phyloP scores from a whole-genome alignment of 2,888 invertebrate species.

The Pycnomerus fuliginosus region DNA sequence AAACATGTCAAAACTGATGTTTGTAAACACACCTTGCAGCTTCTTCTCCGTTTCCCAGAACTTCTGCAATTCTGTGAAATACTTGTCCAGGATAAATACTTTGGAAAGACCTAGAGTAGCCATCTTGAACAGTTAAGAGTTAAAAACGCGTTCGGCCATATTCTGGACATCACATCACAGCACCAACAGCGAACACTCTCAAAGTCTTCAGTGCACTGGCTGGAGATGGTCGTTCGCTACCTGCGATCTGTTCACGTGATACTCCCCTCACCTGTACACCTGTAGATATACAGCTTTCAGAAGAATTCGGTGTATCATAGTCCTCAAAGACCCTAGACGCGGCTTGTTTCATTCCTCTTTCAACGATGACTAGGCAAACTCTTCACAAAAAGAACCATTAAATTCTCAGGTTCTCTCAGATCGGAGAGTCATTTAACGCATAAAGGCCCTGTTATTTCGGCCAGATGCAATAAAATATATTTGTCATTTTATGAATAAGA shows the following conservation, averaged over 20 bases:
- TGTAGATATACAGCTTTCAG: slow-evolving; percentile 26
- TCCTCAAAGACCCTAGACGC: slow-evolving; percentile 6
- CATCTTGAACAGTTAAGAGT: slow-evolving; percentile 60
- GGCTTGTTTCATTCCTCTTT: too few relatives aligned
- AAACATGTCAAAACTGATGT: neutral
- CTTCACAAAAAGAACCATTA: too few relatives aligned
- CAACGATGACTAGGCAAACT: too few relatives aligned
- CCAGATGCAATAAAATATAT: too few relatives aligned
- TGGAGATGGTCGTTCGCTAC: slow-evolving; percentile 35
- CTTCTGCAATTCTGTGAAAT: slow-evolving; percentile 94
- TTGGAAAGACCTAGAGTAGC: slow-evolving; percentile 95
- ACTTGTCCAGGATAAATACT: slow-evolving; percentile 97
- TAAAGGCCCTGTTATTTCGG: too few relatives aligned
- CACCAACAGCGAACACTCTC: slow-evolving; percentile 29
- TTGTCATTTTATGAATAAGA: too few relatives aligned
- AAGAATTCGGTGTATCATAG: slow-evolving; percentile 29
- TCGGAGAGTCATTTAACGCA: too few relatives aligned
- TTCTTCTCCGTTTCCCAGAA: slow-evolving; percentile 97
- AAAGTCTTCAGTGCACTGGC: slow-evolving; percentile 36
- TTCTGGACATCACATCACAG: slow-evolving; percentile 42
- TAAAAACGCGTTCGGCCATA: slow-evolving; percentile 42
- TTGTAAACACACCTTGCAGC: slow-evolving; percentile 77
- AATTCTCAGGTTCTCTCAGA: too few relatives aligned
- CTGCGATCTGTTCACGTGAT: slow-evolving; percentile 46
- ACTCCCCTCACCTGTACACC: slow-evolving; percentile 48